These are phyloP conservation scores for Drosophila crucigera DNA, from an alignment of 2,888 invertebrate species.

Conservation along the genomic window DNA sequence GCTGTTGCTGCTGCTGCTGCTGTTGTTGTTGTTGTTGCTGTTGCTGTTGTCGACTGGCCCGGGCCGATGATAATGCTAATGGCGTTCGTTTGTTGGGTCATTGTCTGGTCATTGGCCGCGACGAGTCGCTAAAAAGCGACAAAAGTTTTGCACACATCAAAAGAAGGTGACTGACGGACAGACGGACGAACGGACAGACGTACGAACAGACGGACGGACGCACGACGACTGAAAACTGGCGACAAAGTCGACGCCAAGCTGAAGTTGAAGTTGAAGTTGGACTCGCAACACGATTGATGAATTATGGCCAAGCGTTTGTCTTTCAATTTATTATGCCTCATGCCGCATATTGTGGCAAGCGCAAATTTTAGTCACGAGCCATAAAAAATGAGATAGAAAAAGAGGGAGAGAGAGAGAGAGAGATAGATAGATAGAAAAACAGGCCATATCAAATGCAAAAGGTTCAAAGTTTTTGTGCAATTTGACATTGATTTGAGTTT, in stretches of 20 bases:
- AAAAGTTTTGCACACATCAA: constrained; percentile 75
- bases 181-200: not conserved
- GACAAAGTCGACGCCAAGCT: constrained; percentile 11
- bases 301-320: constrained; percentile 21
- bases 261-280: constrained; percentile 25
- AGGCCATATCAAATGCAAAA: constrained; percentile 26
- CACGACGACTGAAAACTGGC: constrained; percentile 15
- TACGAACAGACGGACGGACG: not conserved
- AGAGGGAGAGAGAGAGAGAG: not conserved
- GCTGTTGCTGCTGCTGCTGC: constrained; percentile 14
- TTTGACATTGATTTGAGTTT: constrained; percentile 72
- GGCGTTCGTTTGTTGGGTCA: constrained; percentile 79
- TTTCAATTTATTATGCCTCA: constrained; percentile 43
- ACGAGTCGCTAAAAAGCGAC: constrained; percentile 47
- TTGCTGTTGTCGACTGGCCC: constrained; percentile 29
- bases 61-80: constrained; percentile 78
- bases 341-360: constrained; percentile 52
- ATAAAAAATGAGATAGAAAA: not conserved
- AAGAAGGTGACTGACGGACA: constrained; percentile 47
- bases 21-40: constrained; percentile 28
- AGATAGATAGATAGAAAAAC: not conserved
- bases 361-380: constrained; percentile 26
- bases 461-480: constrained; percentile 20
- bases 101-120: constrained; percentile 82
- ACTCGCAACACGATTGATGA: constrained; percentile 6